Conservation (phyloP, 2,797 vertebrate genomes). For the Huso huso region DNA sequence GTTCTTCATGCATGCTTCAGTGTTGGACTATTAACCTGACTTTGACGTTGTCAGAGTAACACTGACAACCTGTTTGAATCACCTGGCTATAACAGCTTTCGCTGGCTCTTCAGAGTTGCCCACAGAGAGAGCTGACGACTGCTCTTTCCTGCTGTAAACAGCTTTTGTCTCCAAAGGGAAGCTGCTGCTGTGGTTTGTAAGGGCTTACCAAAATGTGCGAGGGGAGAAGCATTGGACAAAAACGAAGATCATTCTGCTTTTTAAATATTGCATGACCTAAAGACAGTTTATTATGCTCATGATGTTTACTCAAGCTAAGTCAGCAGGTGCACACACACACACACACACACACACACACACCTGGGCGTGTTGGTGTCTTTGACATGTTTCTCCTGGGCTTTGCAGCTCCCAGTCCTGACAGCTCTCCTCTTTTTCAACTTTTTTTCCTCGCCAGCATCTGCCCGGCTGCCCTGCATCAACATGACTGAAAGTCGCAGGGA, state of each 20-base stretch:
- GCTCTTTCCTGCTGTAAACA: slow-evolving; percentile 33
- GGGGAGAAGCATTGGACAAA: not conserved
- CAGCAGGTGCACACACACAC: slow-evolving; percentile 45
- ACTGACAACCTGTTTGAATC: slow-evolving; percentile 19
- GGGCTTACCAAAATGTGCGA: not conserved
- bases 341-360: slow-evolving; percentile 6
- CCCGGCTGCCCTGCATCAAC: slow-evolving; percentile 45
- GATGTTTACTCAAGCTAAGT: slow-evolving; percentile 60
- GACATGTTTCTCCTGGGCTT: slow-evolving; percentile 30
- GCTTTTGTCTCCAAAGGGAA: slow-evolving; percentile 14
- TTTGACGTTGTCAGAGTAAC: slow-evolving; percentile 23
- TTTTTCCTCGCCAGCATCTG: slow-evolving; percentile 32
- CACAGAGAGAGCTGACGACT: slow-evolving; percentile 20
- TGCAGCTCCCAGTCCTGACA: slow-evolving; percentile 40
- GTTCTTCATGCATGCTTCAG: not conserved
- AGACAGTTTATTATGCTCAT: slow-evolving; percentile 37
- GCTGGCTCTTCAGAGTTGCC: slow-evolving; percentile 18
- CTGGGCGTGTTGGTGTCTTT: slow-evolving; percentile 17
- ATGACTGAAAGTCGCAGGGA: slow-evolving; percentile 86
- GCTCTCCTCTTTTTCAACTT: slow-evolving; percentile 5
- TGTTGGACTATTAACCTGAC: slow-evolving; percentile 21
- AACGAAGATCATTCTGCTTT: not conserved
- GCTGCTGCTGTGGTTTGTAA: not conserved
- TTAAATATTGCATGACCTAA: slow-evolving; percentile 1
- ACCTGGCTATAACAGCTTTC: slow-evolving; percentile 19